A percentile compares a stretch with the other conserved stretches of the same genome.
Evolutionary conservation across 2,888 invertebrate species (phyloP).

Genomic region (Eubasilissa splendida): DNA sequence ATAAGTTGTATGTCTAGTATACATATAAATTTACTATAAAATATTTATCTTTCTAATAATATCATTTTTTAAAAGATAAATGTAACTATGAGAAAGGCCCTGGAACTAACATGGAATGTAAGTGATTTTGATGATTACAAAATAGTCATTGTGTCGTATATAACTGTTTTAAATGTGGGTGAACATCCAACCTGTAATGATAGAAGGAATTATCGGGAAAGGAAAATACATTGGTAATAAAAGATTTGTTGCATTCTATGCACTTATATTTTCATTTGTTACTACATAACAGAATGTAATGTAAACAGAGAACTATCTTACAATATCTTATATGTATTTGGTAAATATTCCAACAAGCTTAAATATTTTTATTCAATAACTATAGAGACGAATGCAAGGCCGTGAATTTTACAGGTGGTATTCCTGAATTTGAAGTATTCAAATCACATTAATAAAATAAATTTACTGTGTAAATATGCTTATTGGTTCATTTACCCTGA

Average conservation of each 20-base stretch:
- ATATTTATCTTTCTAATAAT: too few species aligned
- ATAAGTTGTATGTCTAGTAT: too few species aligned
- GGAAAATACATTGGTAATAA: conserved; percentile 13
- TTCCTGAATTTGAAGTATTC: conserved; percentile 44
- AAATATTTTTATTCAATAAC: conserved; percentile 50
- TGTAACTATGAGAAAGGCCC: too few species aligned
- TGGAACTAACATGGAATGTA: too few species aligned
- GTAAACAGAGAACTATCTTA: conserved; percentile 55
- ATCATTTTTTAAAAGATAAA: too few species aligned
- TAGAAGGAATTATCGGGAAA: background rate
- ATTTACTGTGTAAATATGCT: conserved; percentile 44
- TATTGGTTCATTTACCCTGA: conserved; percentile 58
- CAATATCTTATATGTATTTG: conserved; percentile 56
- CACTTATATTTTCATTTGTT: conserved; percentile 55
- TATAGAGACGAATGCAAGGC: conserved; percentile 54
- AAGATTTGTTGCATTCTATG: conserved; percentile 54
- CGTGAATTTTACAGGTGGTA: conserved; percentile 52
- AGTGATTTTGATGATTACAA: too few species aligned
- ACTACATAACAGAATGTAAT: conserved; percentile 57
- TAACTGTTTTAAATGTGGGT: background rate
- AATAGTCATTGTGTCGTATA: background rate
- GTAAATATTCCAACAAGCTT: conserved; percentile 58
- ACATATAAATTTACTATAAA: too few species aligned
- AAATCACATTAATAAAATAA: conserved; percentile 41
- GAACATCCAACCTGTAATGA: too few species aligned